Evolutionary conservation across 2,797 vertebrate species (phyloP).

Genomic region (Mycteria americana): DNA sequence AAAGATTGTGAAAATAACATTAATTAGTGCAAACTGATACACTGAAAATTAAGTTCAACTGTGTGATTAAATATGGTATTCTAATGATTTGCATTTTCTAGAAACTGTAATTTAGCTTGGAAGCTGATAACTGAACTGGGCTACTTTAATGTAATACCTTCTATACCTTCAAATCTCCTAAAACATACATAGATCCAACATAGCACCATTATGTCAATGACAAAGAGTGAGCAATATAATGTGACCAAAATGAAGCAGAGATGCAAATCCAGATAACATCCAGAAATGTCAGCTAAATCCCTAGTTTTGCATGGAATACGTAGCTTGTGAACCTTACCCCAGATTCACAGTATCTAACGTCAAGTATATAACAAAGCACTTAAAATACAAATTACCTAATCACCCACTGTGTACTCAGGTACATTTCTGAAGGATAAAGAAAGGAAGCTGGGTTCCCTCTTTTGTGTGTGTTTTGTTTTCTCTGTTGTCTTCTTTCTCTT

Average conservation of each 20-base stretch:
- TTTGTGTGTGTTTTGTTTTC: neutral
- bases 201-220: neutral
- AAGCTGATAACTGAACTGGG: neutral
- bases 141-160: neutral
- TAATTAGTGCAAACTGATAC: neutral
- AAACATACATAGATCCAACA: fast-evolving
- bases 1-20: neutral
- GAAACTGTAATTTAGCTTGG: neutral
- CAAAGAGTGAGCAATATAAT: neutral
- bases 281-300: neutral
- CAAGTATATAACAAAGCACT: neutral
- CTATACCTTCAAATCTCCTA: neutral
- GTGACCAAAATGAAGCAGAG: neutral
- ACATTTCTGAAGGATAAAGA: neutral
- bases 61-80: neutral
- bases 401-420: neutral
- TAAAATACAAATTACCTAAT: neutral
- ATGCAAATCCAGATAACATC: neutral
- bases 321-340: neutral
- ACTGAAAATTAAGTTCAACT: neutral
- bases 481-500: neutral
- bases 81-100: neutral
- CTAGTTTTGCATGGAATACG: fast-evolving
- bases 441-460: neutral
- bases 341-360: neutral